These are phyloP conservation scores for Aptenodytes patagonicus DNA, from an alignment of 2,113 vertebrate species.

Conservation along the genomic window DNA sequence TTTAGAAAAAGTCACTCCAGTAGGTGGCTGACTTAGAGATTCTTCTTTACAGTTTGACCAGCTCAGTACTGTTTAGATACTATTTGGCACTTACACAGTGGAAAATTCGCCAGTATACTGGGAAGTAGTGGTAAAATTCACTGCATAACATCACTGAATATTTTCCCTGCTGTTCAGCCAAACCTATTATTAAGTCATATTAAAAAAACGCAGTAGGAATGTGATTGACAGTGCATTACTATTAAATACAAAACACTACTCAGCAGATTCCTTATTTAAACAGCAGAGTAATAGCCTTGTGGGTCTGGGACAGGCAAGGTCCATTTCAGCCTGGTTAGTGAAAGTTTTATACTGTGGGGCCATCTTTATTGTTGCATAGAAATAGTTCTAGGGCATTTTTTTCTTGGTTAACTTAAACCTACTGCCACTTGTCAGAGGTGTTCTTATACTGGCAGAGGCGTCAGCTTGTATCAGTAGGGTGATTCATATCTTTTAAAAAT, in stretches of 20 bases:
- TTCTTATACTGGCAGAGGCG: neutral
- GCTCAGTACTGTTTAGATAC: neutral
- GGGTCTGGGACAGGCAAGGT: neutral
- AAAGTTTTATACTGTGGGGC: neutral
- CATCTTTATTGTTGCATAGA: neutral
- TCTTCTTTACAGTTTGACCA: neutral
- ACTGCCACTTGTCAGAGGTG: neutral
- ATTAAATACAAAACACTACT: neutral
- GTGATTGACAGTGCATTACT: conserved; percentile 1
- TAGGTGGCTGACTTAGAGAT: neutral
- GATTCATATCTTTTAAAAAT: neutral
- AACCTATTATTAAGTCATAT: conserved; percentile 30
- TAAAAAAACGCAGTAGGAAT: neutral
- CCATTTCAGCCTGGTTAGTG: neutral
- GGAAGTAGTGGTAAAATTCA: conserved; percentile 14
- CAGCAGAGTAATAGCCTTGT: neutral
- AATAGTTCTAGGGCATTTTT: neutral
- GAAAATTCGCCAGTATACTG: conserved; percentile 11
- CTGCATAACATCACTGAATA: conserved; percentile 9
- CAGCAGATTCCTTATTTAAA: conserved; percentile 36
- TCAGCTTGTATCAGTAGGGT: neutral
- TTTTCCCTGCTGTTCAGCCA: conserved; percentile 51
- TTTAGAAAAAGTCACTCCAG: neutral
- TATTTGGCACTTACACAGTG: neutral
- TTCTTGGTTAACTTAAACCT: neutral